Percentiles rank a stretch among this genome's conserved stretches.
Conservation (phyloP, 2,113 vertebrate species). For the Capreolus pygargus region DNA sequence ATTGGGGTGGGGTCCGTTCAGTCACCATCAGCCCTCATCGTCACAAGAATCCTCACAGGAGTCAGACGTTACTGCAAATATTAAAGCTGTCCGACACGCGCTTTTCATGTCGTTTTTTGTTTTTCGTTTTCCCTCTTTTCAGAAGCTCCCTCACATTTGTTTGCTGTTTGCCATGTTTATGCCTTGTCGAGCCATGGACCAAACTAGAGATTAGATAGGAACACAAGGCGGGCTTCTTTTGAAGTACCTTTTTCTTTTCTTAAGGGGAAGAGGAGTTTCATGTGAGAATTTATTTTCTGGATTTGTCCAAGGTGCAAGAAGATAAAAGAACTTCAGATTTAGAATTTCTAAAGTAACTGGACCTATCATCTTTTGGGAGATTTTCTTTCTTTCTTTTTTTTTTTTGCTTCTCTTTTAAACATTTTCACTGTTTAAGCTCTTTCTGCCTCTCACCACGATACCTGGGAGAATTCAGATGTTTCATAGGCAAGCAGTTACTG, state of each 20-base stretch:
- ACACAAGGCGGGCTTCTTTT: not conserved
- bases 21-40: not conserved
- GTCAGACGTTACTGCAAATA: not conserved
- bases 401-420: not conserved
- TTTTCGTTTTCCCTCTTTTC: not conserved
- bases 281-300: not conserved
- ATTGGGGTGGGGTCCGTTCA: not conserved
- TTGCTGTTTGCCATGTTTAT: not conserved
- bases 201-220: not conserved
- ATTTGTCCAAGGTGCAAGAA: not conserved
- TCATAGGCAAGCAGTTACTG: not conserved
- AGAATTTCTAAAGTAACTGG: not conserved
- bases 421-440: not conserved
- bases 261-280: not conserved
- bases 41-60: not conserved
- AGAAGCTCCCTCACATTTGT: not conserved
- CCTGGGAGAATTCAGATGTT: not conserved
- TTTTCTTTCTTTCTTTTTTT: not conserved
- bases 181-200: not conserved
- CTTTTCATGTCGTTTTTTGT: not conserved
- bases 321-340: slow-evolving; percentile 1
- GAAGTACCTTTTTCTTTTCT: not conserved
- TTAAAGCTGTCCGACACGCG: not conserved
- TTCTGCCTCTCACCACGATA: not conserved
- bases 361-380: not conserved